phyloP scores from a whole-genome alignment of 64 coral and sea anemone genomes.

The Actinia equina region DNA sequence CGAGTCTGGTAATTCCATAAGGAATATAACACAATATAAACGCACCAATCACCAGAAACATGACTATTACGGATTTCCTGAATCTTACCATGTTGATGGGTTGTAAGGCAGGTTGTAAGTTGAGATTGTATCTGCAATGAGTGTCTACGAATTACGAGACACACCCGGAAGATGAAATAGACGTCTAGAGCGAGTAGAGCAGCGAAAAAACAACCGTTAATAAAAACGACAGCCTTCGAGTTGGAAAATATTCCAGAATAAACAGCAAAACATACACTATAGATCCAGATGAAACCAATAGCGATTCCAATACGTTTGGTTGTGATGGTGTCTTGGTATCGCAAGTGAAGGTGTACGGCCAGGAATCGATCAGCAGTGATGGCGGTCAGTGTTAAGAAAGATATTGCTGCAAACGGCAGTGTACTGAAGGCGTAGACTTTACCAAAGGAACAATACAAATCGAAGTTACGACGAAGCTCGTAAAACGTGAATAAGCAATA shows the following conservation, averaged over 20 bases:
- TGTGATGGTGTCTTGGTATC: neutral
- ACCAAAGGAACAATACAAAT: neutral
- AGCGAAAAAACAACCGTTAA: neutral
- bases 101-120: neutral
- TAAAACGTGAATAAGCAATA: neutral
- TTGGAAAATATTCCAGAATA: neutral
- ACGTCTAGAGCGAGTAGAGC: neutral
- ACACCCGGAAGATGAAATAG: constrained; percentile 6
- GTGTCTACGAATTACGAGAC: neutral
- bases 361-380: constrained; percentile 9
- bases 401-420: neutral
- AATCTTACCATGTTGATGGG: neutral
- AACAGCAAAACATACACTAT: neutral
- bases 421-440: neutral
- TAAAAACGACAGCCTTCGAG: neutral
- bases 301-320: neutral
- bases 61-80: neutral
- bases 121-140: constrained; percentile 13
- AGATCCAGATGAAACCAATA: neutral
- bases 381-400: neutral
- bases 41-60: neutral
- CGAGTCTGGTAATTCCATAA: neutral
- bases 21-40: constrained; percentile 1
- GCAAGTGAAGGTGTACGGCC: neutral
- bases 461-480: neutral